phyloP scores from a whole-genome alignment of 2,888 invertebrate genomes.

The Diarsia mendica region DNA sequence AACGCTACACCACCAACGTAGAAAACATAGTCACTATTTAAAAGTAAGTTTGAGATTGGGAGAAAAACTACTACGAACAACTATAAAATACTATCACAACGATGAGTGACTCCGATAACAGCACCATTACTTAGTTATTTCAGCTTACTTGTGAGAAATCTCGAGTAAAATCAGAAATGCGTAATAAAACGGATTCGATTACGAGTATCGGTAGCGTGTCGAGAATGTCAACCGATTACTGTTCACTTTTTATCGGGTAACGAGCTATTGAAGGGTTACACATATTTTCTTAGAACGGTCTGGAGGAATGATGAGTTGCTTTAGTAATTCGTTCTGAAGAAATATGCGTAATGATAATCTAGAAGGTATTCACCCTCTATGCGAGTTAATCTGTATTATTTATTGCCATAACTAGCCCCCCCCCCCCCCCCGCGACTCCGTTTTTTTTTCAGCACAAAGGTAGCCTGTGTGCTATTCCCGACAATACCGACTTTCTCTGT shows the following conservation, averaged over 20 bases:
- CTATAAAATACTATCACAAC: conserved; percentile 27
- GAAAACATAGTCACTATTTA: neutral
- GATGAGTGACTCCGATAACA: conserved; percentile 37
- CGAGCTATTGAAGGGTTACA: conserved; percentile 9
- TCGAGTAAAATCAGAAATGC: conserved; percentile 46
- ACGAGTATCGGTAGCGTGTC: conserved; percentile 50
- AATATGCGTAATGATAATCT: conserved; percentile 2
- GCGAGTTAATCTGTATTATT: neutral
- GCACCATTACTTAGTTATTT: conserved; percentile 38
- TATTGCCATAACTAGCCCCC: too few species aligned
- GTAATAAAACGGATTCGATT: conserved; percentile 56
- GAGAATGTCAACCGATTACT: conserved; percentile 52
- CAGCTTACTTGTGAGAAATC: conserved; percentile 45
- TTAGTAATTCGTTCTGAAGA: conserved; percentile 7
- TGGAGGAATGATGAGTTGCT: conserved; percentile 12
- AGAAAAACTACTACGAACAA: conserved; percentile 11
- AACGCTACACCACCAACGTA: conserved; percentile 1
- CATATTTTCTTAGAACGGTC: conserved; percentile 18
- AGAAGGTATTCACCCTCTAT: neutral
- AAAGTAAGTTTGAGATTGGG: neutral
- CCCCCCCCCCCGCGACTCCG: too few species aligned
- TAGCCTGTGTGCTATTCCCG: too few species aligned
- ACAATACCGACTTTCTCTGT: too few species aligned
- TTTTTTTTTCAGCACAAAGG: too few species aligned
- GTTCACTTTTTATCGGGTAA: conserved; percentile 31